Conservation (phyloP, 2,797 vertebrate genomes). For the Lycodopsis pacificus region DNA sequence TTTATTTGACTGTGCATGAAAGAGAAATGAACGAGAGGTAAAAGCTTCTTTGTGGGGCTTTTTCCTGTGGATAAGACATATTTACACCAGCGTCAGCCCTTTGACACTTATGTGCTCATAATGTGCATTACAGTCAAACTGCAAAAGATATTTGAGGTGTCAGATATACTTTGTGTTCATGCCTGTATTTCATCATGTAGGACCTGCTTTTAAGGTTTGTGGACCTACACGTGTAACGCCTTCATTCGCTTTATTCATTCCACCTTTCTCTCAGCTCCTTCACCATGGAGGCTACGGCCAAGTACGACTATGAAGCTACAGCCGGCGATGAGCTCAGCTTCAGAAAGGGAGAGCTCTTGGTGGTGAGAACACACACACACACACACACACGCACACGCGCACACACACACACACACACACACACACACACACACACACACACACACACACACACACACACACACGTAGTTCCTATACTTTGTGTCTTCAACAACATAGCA, state of each 20-base stretch:
- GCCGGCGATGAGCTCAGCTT: constrained; percentile 90
- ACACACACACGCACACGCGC: not conserved
- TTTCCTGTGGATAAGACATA: not conserved
- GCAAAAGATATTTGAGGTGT: not conserved
- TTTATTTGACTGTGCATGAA: not conserved
- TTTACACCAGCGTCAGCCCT: not conserved
- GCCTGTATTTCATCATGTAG: not conserved
- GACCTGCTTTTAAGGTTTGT: not conserved
- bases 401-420: not conserved
- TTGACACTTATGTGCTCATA: too few relatives aligned
- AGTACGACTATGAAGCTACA: constrained; percentile 87
- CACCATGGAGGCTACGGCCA: constrained; percentile 89
- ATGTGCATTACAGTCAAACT: not conserved
- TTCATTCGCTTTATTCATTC: not conserved
- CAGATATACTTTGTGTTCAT: too few relatives aligned
- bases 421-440: not conserved
- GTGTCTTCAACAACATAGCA: not conserved
- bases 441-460: constrained; percentile 1
- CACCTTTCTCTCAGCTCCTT: not conserved
- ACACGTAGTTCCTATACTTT: not conserved
- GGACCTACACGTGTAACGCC: not conserved
- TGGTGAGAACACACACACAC: constrained; percentile 76
- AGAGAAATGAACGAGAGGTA: not conserved
- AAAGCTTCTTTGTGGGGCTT: not conserved
- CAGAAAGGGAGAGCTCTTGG: constrained; percentile 84